Evolutionary conservation across 2,888 invertebrate species (phyloP).

Genomic region (Aleiodes alternator): DNA sequence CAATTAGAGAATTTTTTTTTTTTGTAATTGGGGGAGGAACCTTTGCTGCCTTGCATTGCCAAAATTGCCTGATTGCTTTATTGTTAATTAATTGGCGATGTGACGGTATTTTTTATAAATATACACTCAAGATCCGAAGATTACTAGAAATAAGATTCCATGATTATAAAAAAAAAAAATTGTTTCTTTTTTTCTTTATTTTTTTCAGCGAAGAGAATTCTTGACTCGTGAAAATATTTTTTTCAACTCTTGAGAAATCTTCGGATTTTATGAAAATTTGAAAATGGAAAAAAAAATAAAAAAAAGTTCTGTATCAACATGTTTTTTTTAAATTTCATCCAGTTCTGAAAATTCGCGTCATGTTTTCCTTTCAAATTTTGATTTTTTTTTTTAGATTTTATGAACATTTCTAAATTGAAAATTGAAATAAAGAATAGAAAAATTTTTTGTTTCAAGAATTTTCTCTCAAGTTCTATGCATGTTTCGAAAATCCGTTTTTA

Average conservation of each 20-base stretch:
- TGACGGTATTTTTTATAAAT: slow-evolving; percentile 38
- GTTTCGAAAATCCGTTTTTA: slow-evolving; percentile 66
- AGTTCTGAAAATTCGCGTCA: no score
- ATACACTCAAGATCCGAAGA: slow-evolving; percentile 17
- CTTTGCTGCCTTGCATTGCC: slow-evolving; percentile 45
- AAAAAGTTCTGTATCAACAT: no score
- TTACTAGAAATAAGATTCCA: slow-evolving; percentile 21
- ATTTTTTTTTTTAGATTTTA: slow-evolving; percentile 18
- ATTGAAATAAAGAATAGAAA: no score
- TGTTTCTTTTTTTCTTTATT: slow-evolving; percentile 39
- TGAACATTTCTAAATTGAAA: background rate
- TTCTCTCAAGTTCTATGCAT: slow-evolving; percentile 31
- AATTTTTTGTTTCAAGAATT: background rate
- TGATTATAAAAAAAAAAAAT: slow-evolving; percentile 22
- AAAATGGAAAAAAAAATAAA: no score
- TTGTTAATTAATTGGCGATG: slow-evolving; percentile 43
- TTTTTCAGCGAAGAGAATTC: slow-evolving; percentile 18
- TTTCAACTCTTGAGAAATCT: slow-evolving; percentile 37
- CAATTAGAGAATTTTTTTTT: background rate
- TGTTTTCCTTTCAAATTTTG: no score
- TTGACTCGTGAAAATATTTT: slow-evolving; percentile 43
- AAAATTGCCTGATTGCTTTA: slow-evolving; percentile 48
- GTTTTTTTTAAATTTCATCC: no score
- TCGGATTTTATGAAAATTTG: slow-evolving; percentile 19
- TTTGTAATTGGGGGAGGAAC: slow-evolving; percentile 16